These are phyloP conservation scores for Sebastes nivosus DNA, from an alignment of 2,797 vertebrate genomes.

Conservation along the genomic window DNA sequence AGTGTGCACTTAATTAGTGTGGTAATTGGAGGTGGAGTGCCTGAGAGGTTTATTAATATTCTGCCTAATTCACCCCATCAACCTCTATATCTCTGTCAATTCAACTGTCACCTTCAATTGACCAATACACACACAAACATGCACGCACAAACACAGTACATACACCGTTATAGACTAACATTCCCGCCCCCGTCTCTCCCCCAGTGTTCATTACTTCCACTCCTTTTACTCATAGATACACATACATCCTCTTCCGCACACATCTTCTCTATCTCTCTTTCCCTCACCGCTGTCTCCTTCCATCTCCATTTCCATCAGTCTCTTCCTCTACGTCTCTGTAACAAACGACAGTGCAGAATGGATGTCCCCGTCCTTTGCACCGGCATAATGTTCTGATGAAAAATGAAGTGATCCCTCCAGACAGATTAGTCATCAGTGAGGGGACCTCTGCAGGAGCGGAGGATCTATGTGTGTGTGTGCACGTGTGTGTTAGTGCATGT, in stretches of 20 bases:
- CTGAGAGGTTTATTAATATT: slow-evolving; percentile 69
- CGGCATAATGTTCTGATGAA: slow-evolving; percentile 76
- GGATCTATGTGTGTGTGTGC: neutral
- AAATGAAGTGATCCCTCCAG: slow-evolving; percentile 77
- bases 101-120: slow-evolving; percentile 59
- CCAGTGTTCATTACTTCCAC: neutral
- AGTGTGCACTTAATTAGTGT: slow-evolving; percentile 3
- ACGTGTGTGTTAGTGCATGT: neutral
- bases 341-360: slow-evolving; percentile 68
- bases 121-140: slow-evolving; percentile 16
- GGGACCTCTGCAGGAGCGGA: slow-evolving; percentile 57
- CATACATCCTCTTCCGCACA: neutral
- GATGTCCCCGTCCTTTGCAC: slow-evolving; percentile 76
- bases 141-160: neutral
- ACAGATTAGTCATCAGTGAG: slow-evolving; percentile 74
- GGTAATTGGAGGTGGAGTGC: slow-evolving; percentile 6
- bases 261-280: neutral
- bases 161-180: neutral
- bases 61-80: slow-evolving; percentile 52
- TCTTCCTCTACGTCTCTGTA: slow-evolving; percentile 23
- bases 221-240: slow-evolving; percentile 3
- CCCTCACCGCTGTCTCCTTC: slow-evolving; percentile 13
- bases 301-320: slow-evolving; percentile 23
- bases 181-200: neutral
- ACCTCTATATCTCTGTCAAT: slow-evolving; percentile 52